Base-by-base conservation (phyloP, 2,888 invertebrate species). In the Pollenia amentaria region DNA sequence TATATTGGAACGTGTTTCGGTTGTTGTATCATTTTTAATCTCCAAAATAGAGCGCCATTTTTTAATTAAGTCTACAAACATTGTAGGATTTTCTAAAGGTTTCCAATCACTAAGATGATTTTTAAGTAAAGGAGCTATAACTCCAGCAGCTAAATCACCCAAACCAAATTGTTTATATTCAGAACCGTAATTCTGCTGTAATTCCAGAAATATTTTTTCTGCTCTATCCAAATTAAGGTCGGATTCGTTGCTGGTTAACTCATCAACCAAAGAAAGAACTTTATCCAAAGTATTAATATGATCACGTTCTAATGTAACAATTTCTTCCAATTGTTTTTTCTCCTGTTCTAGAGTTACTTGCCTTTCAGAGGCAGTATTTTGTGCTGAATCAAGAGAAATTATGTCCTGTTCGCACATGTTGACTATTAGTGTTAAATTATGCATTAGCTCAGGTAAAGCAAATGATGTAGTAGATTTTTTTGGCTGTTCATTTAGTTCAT, bases 331-430 rank as follows among this genome's bases (percentile, higher is more conserved):
- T 77, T 95, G 95, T 21, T 95, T 95, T 70, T 96, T 94, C 91
- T 99, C 99, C 83, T 97, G 95, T 89, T 97, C 95, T 21, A 99
- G 93, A 0, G 96, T 96, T 0, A 97, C 95, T 8, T 97, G 95
- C 89, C 96, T 95, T 91, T 99, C 98, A 89, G 96, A 95, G 9
- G 97, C 95, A 88, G 96, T 95, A 69, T 96, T 95, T 3, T 96
- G 95, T 87, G 96, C 95, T 77, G 97, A 95, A 84, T 98, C 97
- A 89, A 97, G 96, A 89, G 96, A 95, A 78, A 99, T 96, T 76
- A 99, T 99, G 88, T 98, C 97, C 94, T 99, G 98, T 93, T 99
- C 99, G 85, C 98, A 97, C 94, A 98, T 96, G 88, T 98, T 97
- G 0, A 99, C 97, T 88, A 99, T 94, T 14, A 99, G 94, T 91